Percentiles rank a stretch among this genome's conserved stretches.
Evolutionary conservation across 2,888 invertebrate species (phyloP).

Genomic region (Chrysolina haemoptera): DNA sequence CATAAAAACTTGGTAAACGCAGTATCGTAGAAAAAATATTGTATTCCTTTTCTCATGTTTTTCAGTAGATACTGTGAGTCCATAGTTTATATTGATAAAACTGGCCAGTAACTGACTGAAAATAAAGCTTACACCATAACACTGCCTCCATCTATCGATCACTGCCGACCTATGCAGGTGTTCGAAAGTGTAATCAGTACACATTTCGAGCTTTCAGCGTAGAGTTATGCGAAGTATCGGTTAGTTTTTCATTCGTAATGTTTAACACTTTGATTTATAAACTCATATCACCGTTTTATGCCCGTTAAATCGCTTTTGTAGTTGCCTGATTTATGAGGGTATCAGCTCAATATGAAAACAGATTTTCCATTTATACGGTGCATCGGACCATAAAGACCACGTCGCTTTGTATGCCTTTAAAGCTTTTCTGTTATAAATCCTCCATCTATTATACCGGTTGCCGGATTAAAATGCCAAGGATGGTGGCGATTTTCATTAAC

Average conservation of each 20-base stretch:
- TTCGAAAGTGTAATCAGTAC: slow-evolving; percentile 11
- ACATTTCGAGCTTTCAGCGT: slow-evolving; percentile 9
- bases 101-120: too few species aligned
- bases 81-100: too few species aligned
- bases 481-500: slow-evolving; percentile 18
- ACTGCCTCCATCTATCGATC: not conserved
- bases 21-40: too few species aligned
- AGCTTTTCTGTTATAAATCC: slow-evolving; percentile 38
- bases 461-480: slow-evolving; percentile 14
- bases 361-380: slow-evolving; percentile 47
- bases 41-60: too few species aligned
- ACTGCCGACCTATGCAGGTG: not conserved
- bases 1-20: too few species aligned
- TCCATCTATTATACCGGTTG: slow-evolving; percentile 29
- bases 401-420: slow-evolving; percentile 36
- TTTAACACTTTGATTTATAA: slow-evolving; percentile 66
- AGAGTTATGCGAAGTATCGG: slow-evolving; percentile 29
- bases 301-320: slow-evolving; percentile 64
- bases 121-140: not conserved
- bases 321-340: slow-evolving; percentile 60
- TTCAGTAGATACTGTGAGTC: too few species aligned
- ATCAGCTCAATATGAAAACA: slow-evolving; percentile 60
- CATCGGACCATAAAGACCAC: slow-evolving; percentile 11
- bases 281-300: slow-evolving; percentile 60
- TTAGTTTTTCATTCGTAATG: slow-evolving; percentile 63